Base-by-base conservation (phyloP, 2,888 invertebrate genomes). In the Corbicula japonica region DNA sequence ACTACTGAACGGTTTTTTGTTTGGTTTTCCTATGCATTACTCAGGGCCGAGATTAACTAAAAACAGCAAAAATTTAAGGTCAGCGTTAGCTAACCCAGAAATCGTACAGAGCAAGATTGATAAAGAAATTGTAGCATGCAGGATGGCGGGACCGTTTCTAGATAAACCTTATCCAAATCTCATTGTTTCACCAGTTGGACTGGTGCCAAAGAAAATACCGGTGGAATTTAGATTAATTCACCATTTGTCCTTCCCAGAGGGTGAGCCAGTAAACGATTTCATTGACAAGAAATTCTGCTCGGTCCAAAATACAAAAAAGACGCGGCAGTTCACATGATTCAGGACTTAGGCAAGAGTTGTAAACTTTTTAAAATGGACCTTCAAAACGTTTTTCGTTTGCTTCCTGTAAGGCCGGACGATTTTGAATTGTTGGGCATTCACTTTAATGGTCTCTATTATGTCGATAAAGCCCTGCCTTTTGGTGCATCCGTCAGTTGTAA, bases 281-380 rank as follows among this genome's bases (percentile, higher is more conserved):
- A 83, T 80, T 38, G 74, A 80, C 35, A 62, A 65, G 2, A 41
- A n/a, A 1, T 15, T 72, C 12, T 68, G 69, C 46, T 54, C 73
- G 4, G 81, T 84, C 1, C 61, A 84, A n/a, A 79, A 79, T 50
- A 74, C 81, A 28, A 70, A 62, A 38, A 76, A 58, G 84, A 81
- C 35, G 61, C 66, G 12, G 81, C 81, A 6, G 48, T 81, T 18
- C 1, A 34, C 1, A 66, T 84, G 52, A 52, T 81, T 18, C 76
- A 78, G 56, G 12, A 44, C 12, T 23, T 79, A 10, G 84, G 79
- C 0, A 30, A 23, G 35, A 70, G 70, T 28, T 69, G 73, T 34
- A n/a, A 60, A 18, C 23, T 69, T 32, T 71, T 66, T 46, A 78
- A 72, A 60, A 21, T 56, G 21, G 80, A 74, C 44, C 62, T 83